Conservation (phyloP, 2,113 vertebrate species). For the Pygoscelis antarcticus region DNA sequence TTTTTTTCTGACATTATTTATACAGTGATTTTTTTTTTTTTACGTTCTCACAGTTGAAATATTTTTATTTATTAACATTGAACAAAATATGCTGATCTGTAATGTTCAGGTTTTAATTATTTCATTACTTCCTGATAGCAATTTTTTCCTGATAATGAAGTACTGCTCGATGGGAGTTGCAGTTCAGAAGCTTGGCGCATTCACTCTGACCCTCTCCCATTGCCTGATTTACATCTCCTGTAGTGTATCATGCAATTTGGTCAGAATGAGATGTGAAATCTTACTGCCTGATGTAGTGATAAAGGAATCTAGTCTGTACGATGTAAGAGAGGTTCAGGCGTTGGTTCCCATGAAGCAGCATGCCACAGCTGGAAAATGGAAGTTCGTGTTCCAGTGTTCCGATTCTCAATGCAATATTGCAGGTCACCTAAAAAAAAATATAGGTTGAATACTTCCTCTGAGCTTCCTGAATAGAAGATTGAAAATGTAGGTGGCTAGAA, state of each 20-base stretch:
- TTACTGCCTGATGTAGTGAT: neutral
- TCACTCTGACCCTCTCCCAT: neutral
- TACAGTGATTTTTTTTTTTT: neutral
- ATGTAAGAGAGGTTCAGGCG: neutral
- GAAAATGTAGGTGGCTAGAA: neutral
- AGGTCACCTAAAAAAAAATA: neutral
- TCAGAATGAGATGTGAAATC: neutral
- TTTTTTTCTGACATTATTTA: neutral
- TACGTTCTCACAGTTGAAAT: neutral
- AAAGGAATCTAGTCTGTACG: neutral
- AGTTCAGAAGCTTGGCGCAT: neutral
- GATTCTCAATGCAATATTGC: neutral
- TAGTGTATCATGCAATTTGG: neutral
- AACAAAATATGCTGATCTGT: neutral
- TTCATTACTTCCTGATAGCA: neutral
- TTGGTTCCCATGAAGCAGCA: neutral
- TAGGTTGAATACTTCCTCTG: neutral
- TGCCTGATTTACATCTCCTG: neutral
- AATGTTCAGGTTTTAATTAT: neutral
- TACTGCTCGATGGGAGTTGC: neutral
- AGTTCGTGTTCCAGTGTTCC: neutral
- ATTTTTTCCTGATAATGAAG: neutral
- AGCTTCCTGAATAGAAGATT: neutral
- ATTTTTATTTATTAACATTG: neutral
- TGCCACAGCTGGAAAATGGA: neutral